Percentiles rank a stretch among this genome's conserved stretches.
Conservation (phyloP, 2,797 vertebrate species). For the Taeniopygia guttata region DNA sequence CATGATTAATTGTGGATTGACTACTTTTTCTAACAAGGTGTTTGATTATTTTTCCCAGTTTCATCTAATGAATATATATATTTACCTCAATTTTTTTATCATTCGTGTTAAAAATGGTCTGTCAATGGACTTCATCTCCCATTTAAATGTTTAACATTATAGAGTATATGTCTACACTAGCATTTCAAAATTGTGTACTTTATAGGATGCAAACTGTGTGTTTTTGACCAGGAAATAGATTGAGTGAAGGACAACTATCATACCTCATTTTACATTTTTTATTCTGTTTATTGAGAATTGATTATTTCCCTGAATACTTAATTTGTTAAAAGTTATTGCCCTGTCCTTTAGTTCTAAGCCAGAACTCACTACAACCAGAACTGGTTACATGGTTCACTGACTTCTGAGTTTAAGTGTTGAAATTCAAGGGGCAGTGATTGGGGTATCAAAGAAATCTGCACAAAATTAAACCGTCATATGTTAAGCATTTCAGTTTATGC, state of each 20-base stretch:
- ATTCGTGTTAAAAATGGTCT: conserved; percentile 8
- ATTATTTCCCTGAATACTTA: conserved; percentile 14
- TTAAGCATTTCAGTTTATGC: not conserved
- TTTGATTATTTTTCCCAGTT: conserved; percentile 9
- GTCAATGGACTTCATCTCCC: conserved; percentile 24
- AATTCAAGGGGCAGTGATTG: not conserved
- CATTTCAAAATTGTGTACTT: conserved; percentile 51
- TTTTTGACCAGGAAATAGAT: conserved; percentile 42
- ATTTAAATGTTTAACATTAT: conserved; percentile 34
- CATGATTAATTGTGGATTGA: conserved; percentile 37
- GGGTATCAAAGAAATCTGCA: not conserved
- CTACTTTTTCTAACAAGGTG: conserved; percentile 10
- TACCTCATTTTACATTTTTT: conserved; percentile 71
- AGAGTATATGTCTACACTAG: conserved; percentile 30
- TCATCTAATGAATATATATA: conserved; percentile 23
- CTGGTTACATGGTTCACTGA: not conserved
- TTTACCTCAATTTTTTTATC: conserved; percentile 49
- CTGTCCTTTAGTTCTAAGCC: not conserved
- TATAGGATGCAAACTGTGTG: conserved; percentile 52
- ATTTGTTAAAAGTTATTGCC: not conserved
- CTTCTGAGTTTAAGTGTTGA: not conserved
- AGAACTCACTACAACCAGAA: not conserved
- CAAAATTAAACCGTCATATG: not conserved
- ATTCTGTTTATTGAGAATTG: conserved; percentile 2
- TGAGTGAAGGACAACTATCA: conserved; percentile 75